Evolutionary conservation across 2,888 invertebrate species (phyloP), one percentile per base, ranked within the genome.

Genomic region (Lasioglossum zephyrum): DNA sequence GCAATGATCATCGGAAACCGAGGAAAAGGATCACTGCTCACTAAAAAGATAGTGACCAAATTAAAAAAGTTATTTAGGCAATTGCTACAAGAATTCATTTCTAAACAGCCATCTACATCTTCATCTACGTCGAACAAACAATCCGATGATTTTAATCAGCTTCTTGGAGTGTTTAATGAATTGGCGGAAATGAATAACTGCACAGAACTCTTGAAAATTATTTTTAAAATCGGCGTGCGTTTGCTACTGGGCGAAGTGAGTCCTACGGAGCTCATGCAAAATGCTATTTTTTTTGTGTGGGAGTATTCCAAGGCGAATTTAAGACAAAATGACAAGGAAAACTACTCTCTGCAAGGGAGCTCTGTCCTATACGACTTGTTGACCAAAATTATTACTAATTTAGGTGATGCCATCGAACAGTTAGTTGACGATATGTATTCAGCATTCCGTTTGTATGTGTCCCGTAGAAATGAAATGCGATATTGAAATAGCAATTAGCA

Each of bases 281-380:
- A 79, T 3, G 79, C 49, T 6, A 18, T 86, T 57, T 47, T n/a
- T 18, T 87, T 86, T 31, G 1, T 70, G 13, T 86, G 86, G 86
- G 44, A 44, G 31, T 87, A 87, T 60, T 53, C 44, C 3, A 87
- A 82, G 36, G 77, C 70, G 16, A 81, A 85, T 73, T n/a, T 86
- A 22, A 76, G n/a, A 5, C 9, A 57, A 13, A n/a, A 26, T 1
- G 16, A 2, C 18, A 9, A 4, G 47, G 44, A n/a, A 11, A 4
- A n/a, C 0, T 13, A 9, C 0, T 31, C 31, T 16, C 0, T 31
- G 3, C 47, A 18, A 44, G 57, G 9, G 0, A 60, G 3, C 36
- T 6, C n/a, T 6, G 22, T 1, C 4, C 13, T 77, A 8, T 69
- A 41, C 0, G 11, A 41, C 1, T 6, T 18, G 1, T 16, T 85